Conservation (phyloP, 2,888 invertebrate genomes). For the Eilema depressum region DNA sequence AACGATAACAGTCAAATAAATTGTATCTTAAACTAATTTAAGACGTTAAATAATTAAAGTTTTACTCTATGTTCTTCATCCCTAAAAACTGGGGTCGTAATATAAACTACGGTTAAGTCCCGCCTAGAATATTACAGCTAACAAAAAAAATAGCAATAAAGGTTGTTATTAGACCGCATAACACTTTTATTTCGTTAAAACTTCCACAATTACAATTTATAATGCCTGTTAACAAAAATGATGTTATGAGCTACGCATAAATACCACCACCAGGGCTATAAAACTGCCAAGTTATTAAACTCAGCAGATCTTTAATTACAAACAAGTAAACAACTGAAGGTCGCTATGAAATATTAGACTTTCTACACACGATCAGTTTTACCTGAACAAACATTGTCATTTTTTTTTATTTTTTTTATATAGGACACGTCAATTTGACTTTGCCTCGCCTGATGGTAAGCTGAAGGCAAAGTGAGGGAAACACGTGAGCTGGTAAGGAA, state of each 20-base stretch:
- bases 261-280: conserved; percentile 40
- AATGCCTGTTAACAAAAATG: conserved; percentile 38
- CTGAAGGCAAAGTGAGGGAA: no score
- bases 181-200: conserved; percentile 33
- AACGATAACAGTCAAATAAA: background rate
- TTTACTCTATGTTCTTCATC: background rate
- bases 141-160: conserved; percentile 14
- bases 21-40: background rate
- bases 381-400: background rate
- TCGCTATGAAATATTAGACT: conserved; percentile 38
- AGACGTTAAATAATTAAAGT: background rate
- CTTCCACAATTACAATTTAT: conserved; percentile 48
- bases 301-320: conserved; percentile 52
- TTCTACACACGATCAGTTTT: conserved; percentile 11
- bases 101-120: conserved; percentile 13
- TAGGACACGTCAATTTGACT: no score
- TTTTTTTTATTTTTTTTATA: no score
- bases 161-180: conserved; percentile 14
- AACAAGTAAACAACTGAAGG: conserved; percentile 46
- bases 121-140: background rate
- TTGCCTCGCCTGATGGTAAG: no score
- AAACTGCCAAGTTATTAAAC: conserved; percentile 46
- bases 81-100: conserved; percentile 3
- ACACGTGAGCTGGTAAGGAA: no score
- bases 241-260: conserved; percentile 42